Evolutionary conservation across 1,140 invertebrate species (phyloP).

Genomic region (Meloidogyne chitwoodi): DNA sequence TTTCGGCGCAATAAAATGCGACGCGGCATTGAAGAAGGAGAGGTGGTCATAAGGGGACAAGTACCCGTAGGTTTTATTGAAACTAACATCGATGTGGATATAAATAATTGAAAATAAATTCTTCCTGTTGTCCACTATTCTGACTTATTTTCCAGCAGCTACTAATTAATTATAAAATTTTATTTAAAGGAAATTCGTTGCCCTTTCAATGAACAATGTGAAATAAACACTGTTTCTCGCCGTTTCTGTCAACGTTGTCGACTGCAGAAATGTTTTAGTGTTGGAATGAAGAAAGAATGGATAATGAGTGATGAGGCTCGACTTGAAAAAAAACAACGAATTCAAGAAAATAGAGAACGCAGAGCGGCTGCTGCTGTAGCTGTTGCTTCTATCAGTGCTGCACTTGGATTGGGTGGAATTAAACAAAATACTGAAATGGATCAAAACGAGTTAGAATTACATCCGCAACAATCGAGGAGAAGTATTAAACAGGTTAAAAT

Average conservation of each 20-base stretch:
- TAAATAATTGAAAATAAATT: background rate
- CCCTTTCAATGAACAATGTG: slow-evolving; percentile 85
- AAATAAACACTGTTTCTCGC: slow-evolving; percentile 78
- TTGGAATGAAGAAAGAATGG: slow-evolving; percentile 78
- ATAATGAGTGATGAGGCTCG: slow-evolving; percentile 96
- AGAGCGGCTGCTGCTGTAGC: slow-evolving; percentile 29
- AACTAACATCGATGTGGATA: too few species aligned
- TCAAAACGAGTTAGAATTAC: background rate
- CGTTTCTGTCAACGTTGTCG: slow-evolving; percentile 93
- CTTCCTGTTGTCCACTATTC: background rate
- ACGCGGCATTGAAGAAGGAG: too few species aligned
- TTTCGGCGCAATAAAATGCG: too few species aligned
- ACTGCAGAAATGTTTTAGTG: slow-evolving; percentile 79
- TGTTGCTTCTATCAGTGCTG: background rate
- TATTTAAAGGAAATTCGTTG: slow-evolving; percentile 77
- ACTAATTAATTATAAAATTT: too few species aligned
- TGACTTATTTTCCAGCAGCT: too few species aligned
- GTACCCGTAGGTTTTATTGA: too few species aligned
- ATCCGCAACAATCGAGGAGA: background rate
- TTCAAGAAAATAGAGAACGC: slow-evolving; percentile 77
- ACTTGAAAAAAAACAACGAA: slow-evolving; percentile 80
- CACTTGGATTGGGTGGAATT: background rate
- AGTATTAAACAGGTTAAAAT: background rate
- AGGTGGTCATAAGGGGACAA: too few species aligned
- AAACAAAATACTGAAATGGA: background rate